These are phyloP conservation scores for Pterostichus madidus DNA, from an alignment of 2,888 invertebrate species.

Conservation along the genomic window DNA sequence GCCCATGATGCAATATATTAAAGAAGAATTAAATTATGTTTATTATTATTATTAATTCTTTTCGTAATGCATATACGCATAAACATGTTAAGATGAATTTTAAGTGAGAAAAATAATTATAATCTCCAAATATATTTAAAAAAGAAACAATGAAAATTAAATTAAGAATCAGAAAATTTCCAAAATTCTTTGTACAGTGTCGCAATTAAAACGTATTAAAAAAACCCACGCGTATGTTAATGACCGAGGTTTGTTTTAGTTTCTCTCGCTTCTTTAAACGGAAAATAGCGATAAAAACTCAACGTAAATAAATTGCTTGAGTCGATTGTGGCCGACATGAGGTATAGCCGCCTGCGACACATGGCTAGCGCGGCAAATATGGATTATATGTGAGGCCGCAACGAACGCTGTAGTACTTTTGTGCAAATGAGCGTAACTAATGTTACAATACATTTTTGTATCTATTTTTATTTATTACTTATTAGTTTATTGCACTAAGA, in stretches of 20 bases:
- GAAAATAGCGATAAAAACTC: slow-evolving; percentile 7
- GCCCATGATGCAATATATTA: too few relatives aligned
- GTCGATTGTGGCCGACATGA: slow-evolving; percentile 16
- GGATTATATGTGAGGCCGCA: background rate
- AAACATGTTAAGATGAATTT: too few relatives aligned
- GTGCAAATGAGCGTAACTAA: slow-evolving; percentile 18
- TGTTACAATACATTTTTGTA: background rate
- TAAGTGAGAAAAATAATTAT: too few relatives aligned
- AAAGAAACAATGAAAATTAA: too few relatives aligned
- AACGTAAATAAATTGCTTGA: slow-evolving; percentile 10
- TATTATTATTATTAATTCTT: too few relatives aligned
- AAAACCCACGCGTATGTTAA: background rate
- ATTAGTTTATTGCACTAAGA: background rate
- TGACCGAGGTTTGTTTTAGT: slow-evolving; percentile 2
- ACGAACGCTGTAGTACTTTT: background rate
- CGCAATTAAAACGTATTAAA: background rate
- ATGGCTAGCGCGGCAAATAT: slow-evolving; percentile 13
- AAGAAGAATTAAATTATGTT: too few relatives aligned
- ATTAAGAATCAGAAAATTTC: too few relatives aligned
- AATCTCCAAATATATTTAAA: too few relatives aligned
- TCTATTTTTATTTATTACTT: background rate
- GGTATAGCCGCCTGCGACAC: slow-evolving; percentile 1
- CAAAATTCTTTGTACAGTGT: too few relatives aligned
- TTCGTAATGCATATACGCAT: too few relatives aligned
- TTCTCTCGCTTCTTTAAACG: slow-evolving; percentile 9